These are phyloP conservation scores for Urocynchramus pylzowi DNA, from an alignment of 2,113 vertebrate genomes.

Conservation along the genomic window DNA sequence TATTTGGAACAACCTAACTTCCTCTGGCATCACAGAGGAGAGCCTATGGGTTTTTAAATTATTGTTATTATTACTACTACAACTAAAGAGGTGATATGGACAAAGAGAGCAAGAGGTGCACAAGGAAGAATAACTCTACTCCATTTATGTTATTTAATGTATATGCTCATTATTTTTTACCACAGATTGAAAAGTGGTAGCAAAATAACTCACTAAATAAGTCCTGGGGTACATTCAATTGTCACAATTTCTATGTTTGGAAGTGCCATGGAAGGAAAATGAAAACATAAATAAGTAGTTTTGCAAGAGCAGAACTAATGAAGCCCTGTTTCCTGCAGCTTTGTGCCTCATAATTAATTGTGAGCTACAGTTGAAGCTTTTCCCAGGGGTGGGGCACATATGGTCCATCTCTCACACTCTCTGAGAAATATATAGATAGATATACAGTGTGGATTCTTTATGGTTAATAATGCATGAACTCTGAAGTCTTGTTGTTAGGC, in stretches of 20 bases:
- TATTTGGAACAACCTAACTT: background rate
- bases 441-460: constrained; percentile 2
- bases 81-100: background rate
- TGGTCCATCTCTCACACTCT: constrained; percentile 31
- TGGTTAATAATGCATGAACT: constrained; percentile 50
- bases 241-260: background rate
- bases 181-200: background rate
- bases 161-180: background rate
- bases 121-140: background rate
- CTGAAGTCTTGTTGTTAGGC: background rate
- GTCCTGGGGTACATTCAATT: background rate
- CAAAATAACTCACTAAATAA: background rate
- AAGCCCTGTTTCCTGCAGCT: background rate
- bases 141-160: background rate
- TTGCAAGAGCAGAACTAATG: constrained; percentile 13
- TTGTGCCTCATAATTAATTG: constrained; percentile 41
- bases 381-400: constrained; percentile 38
- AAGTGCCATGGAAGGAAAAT: background rate
- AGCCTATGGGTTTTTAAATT: background rate
- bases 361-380: constrained; percentile 29
- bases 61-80: background rate
- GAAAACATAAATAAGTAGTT: constrained; percentile 11
- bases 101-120: background rate
- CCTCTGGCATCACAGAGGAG: background rate
- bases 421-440: constrained; percentile 13